A percentile compares a stretch with the other conserved stretches of the same genome.
These are phyloP conservation scores for Linyphia triangularis DNA, from an alignment of 2,888 invertebrate species.

Conservation along the genomic window DNA sequence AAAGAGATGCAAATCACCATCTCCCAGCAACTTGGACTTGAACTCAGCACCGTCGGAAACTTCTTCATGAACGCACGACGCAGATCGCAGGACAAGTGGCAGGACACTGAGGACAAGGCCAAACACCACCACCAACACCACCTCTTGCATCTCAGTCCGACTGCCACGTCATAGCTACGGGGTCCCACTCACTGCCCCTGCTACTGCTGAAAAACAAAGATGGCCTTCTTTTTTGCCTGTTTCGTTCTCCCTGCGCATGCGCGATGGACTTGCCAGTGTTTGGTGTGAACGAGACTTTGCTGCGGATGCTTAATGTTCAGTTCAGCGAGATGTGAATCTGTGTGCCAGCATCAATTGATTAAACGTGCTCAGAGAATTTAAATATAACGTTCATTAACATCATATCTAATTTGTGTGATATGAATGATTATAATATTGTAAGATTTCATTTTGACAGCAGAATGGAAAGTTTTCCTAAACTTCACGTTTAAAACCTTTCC, in stretches of 20 bases:
- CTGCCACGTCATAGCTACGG: constrained; percentile 57
- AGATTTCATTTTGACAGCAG: too few species aligned
- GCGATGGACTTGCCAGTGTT: background rate
- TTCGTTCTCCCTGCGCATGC: background rate
- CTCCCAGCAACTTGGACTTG: constrained; percentile 96
- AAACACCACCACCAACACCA: constrained; percentile 52
- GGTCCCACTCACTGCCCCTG: constrained; percentile 12
- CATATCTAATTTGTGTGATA: too few species aligned
- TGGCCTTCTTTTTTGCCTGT: background rate
- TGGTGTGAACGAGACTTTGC: background rate
- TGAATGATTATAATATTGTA: too few species aligned
- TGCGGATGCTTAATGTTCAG: background rate
- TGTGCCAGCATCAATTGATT: background rate
- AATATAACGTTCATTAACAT: background rate
- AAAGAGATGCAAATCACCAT: constrained; percentile 99
- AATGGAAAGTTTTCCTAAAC: too few species aligned
- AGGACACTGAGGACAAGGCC: constrained; percentile 79
- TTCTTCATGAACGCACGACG: constrained; percentile 99
- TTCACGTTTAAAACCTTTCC: too few species aligned
- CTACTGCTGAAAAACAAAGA: background rate
- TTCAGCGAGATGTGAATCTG: background rate
- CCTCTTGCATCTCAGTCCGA: constrained; percentile 54
- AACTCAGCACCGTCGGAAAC: constrained; percentile 98
- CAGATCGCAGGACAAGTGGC: constrained; percentile 95
- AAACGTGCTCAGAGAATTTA: background rate